These are phyloP conservation scores for Pardalotus punctatus DNA, from an alignment of 2,113 vertebrate species.

Conservation along the genomic window DNA sequence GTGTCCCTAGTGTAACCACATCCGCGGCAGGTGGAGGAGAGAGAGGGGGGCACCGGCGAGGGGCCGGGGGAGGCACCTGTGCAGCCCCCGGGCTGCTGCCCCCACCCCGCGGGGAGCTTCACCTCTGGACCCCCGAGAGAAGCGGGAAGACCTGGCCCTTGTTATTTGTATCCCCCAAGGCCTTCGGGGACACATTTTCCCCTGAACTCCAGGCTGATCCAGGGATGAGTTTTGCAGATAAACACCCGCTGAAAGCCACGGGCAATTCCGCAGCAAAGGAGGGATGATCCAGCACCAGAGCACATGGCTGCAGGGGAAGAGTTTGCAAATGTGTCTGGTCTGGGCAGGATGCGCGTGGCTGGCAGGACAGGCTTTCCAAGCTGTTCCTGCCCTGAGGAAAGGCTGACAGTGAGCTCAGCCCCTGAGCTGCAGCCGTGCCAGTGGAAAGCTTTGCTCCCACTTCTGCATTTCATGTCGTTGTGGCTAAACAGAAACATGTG, in stretches of 20 bases:
- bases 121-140: accelerated
- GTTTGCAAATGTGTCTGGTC: accelerated
- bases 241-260: not conserved
- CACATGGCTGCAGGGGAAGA: not conserved
- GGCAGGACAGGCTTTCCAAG: not conserved
- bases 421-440: not conserved
- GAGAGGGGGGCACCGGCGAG: accelerated
- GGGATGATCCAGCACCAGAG: not conserved
- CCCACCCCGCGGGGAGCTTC: accelerated
- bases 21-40: not conserved
- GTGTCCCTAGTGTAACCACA: not conserved
- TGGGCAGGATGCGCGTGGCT: not conserved
- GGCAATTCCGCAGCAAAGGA: not conserved
- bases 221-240: not conserved
- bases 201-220: not conserved
- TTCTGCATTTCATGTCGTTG: not conserved
- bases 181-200: not conserved
- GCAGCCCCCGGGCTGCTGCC: not conserved
- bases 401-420: not conserved
- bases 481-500: not conserved
- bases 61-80: not conserved
- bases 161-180: not conserved
- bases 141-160: no score
- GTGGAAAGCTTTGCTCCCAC: constrained; percentile 29
- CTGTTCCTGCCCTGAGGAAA: not conserved